Base-by-base conservation (phyloP, 1,140 invertebrate genomes). In the Ostrea edulis region DNA sequence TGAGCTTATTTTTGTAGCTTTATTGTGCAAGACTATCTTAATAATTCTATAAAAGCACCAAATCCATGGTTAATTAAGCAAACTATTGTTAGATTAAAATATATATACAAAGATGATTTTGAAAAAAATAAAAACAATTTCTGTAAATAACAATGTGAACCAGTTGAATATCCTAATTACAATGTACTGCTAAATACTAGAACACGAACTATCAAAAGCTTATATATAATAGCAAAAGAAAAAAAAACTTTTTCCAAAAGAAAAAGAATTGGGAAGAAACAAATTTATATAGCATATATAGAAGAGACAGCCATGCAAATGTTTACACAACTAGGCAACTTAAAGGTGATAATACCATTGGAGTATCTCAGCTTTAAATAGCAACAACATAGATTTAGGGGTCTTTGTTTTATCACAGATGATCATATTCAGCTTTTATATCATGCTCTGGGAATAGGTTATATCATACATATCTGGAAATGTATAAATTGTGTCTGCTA, bases 371-470 rank as follows among this genome's bases (percentile, higher is more conserved):
- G 68, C 68, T 71, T 35, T 77, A 5, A 17, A 20, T 62, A 9
- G 29, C 9, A 14, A 77, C 68, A 77, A 77, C 68, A 77, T 2
- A 77, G 25, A 29, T 29, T 77, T 77, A 20, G 55, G 55, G 55
- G 14, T 20, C 20, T 62, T 62, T n/a, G 14, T 77, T 77, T 77
- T 12, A 22, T 77, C 25, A 77, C 68, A 77, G 68, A 77, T 77
- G 68, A 77, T 77, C 68, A 35, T 25, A 77, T 35, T 20, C 55
- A 62, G 55, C 55, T n/a, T 62, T 62, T n/a, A n/a, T 62, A 62
- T 62, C 55, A 62, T 62, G 55, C 55, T 62, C 17, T n/a, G 17
- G 55, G 55, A 62, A n/a, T n/a, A 62, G 55, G 55, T 62, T 62
- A 62, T 20, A 62, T 2, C 17, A n/a, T 62, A 62, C 55, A 62